These are phyloP conservation scores for Cebidichthys violaceus DNA, from an alignment of 2,113 vertebrate genomes.

Conservation along the genomic window DNA sequence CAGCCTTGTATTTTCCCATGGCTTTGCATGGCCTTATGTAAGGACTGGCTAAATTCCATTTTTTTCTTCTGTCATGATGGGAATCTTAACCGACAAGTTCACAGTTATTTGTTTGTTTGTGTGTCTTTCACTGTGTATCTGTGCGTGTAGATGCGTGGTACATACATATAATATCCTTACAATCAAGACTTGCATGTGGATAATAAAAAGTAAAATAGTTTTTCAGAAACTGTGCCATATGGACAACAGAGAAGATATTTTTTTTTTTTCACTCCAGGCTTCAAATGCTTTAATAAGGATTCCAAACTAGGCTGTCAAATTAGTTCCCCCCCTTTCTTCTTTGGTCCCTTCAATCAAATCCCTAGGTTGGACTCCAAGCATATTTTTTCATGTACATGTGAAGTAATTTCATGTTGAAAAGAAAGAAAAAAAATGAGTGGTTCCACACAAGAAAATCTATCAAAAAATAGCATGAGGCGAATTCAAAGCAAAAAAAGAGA, in stretches of 20 bases:
- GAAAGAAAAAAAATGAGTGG: constrained; percentile 20
- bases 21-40: constrained; percentile 63
- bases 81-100: constrained; percentile 32
- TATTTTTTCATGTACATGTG: constrained; percentile 37
- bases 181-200: constrained; percentile 20
- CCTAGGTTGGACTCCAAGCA: constrained; percentile 47
- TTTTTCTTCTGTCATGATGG: constrained; percentile 41
- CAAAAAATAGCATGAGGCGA: constrained; percentile 55
- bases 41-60: constrained; percentile 50
- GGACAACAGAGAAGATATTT: not conserved
- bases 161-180: constrained; percentile 13
- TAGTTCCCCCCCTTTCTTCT: constrained; percentile 34
- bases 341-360: constrained; percentile 53
- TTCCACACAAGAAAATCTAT: constrained; percentile 54
- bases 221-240: constrained; percentile 17
- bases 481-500: constrained; percentile 56
- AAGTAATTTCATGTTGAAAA: constrained; percentile 71
- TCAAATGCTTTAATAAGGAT: constrained; percentile 39
- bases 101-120: constrained; percentile 41
- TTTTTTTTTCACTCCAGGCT: constrained; percentile 17
- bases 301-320: constrained; percentile 51
- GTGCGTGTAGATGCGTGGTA: not conserved
- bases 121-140: not conserved
- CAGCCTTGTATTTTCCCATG: constrained; percentile 63
- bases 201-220: constrained; percentile 28